Percentiles rank a stretch among this genome's conserved stretches.
Conservation (phyloP, 2,113 vertebrate species). For the Platichthys stellatus region DNA sequence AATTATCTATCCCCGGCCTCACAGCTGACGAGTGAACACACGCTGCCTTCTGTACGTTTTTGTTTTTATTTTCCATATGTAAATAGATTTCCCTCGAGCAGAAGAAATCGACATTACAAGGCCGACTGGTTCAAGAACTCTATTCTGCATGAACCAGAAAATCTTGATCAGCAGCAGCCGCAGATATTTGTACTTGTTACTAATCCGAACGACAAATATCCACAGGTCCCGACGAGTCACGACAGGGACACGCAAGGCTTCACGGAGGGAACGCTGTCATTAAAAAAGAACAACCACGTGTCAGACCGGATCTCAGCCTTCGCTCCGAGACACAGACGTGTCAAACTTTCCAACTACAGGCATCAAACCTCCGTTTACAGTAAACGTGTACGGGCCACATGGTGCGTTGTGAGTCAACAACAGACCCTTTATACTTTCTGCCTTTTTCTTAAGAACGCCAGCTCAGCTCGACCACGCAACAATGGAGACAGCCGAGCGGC, state of each 20-base stretch:
- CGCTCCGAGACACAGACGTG: neutral
- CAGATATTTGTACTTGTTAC: neutral
- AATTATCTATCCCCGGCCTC: too few species aligned
- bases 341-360: neutral
- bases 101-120: neutral
- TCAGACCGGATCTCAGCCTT: neutral
- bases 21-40: too few species aligned
- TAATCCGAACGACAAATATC: neutral
- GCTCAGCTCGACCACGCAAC: slow-evolving; percentile 30
- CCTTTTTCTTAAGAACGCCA: slow-evolving; percentile 4
- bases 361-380: slow-evolving; percentile 36
- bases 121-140: neutral
- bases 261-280: neutral
- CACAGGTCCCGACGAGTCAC: slow-evolving; percentile 6
- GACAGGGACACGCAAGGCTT: slow-evolving; percentile 2
- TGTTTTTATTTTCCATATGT: neutral
- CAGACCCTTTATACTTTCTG: neutral
- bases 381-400: slow-evolving; percentile 22
- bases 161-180: neutral
- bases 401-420: slow-evolving; percentile 30
- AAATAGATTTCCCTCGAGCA: too few species aligned
- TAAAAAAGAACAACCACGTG: neutral
- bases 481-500: slow-evolving; percentile 60
- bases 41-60: too few species aligned
- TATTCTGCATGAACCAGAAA: neutral